These are phyloP conservation scores for Trachemys scripta DNA, from an alignment of 2,113 vertebrate genomes.

Conservation along the genomic window DNA sequence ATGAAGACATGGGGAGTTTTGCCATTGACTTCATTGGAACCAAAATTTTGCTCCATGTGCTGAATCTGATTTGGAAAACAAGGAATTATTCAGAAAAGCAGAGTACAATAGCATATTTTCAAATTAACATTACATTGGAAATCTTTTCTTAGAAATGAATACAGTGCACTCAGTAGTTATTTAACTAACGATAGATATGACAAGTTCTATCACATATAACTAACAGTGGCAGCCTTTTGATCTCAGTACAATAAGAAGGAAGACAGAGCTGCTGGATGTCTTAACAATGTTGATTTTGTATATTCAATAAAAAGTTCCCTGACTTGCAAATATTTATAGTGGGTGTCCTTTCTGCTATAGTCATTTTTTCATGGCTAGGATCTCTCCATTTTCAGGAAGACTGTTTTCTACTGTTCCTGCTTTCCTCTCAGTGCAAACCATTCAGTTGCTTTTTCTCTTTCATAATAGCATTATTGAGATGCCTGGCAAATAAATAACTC, in stretches of 20 bases:
- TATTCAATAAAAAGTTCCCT: constrained; percentile 28
- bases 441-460: background rate
- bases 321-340: constrained; percentile 59
- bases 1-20: background rate
- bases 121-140: constrained; percentile 62
- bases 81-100: constrained; percentile 40
- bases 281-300: constrained; percentile 63
- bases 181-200: constrained; percentile 59
- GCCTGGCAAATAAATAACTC: background rate
- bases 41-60: background rate
- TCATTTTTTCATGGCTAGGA: background rate
- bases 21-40: constrained; percentile 24
- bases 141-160: constrained; percentile 46
- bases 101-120: constrained; percentile 43
- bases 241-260: constrained; percentile 39
- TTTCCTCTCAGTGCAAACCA: background rate
- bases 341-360: background rate
- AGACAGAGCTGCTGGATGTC: constrained; percentile 39
- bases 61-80: constrained; percentile 49
- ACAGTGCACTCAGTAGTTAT: constrained; percentile 41
- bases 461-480: background rate
- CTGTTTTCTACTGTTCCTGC: background rate
- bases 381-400: background rate
- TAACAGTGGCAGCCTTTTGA: constrained; percentile 57
- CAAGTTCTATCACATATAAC: constrained; percentile 54